Conservation (phyloP, 2,113 vertebrate species). For the Trogon melanurus region DNA sequence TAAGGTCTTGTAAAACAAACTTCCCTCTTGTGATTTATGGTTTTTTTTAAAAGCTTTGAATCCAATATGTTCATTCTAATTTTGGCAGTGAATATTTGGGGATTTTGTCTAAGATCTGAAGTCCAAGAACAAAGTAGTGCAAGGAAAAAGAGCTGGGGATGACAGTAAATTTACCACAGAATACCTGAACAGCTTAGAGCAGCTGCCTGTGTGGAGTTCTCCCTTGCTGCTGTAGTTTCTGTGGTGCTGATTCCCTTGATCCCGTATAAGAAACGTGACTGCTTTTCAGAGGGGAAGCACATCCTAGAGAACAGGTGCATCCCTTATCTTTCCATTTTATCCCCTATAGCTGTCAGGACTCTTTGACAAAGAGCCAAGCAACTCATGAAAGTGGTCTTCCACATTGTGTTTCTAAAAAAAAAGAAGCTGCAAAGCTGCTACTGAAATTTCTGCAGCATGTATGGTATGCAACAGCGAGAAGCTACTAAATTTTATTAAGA, state of each 20-base stretch:
- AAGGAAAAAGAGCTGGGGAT: background rate
- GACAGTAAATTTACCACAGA: background rate
- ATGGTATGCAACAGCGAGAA: background rate
- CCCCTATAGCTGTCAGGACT: background rate
- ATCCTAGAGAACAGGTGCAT: background rate
- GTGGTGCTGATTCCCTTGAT: background rate
- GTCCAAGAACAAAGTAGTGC: background rate
- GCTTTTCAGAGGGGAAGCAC: background rate
- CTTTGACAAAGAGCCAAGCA: background rate
- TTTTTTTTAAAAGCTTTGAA: background rate
- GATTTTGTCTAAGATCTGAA: background rate
- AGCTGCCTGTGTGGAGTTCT: background rate
- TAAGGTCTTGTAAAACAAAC: background rate
- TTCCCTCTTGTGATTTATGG: background rate
- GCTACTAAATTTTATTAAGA: background rate
- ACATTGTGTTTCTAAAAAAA: background rate
- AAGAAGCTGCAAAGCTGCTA: background rate
- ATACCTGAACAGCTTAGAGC: background rate
- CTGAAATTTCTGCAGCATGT: background rate
- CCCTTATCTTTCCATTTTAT: background rate
- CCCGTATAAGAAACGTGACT: background rate
- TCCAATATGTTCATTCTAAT: background rate
- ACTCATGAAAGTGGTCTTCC: background rate
- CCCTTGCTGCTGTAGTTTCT: background rate
- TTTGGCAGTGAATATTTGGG: background rate